Evolutionary conservation across 2,888 invertebrate species (phyloP).

Genomic region (Endotricha flammealis): DNA sequence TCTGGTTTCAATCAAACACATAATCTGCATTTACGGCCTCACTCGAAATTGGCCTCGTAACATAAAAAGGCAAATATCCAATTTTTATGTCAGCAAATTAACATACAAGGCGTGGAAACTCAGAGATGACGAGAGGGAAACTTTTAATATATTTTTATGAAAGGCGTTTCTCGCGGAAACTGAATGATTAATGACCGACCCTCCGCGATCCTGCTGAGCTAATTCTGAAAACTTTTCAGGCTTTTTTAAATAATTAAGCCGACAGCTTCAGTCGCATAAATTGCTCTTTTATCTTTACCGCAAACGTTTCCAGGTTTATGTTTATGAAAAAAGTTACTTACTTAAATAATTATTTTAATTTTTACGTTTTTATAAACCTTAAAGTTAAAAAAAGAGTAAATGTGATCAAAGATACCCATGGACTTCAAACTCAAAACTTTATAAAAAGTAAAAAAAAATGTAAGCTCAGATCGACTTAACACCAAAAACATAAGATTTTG

Average conservation of each 20-base stretch:
- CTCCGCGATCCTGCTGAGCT: conserved; percentile 53
- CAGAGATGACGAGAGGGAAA: conserved; percentile 54
- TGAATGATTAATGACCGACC: conserved; percentile 67
- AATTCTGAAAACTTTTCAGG: conserved; percentile 44
- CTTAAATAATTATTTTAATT: no score
- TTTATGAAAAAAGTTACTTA: no score
- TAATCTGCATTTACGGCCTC: conserved; percentile 35
- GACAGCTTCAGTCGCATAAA: conserved; percentile 31
- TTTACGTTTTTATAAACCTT: no score
- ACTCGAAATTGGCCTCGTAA: conserved; percentile 35
- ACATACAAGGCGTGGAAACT: conserved; percentile 60
- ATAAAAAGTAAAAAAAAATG: no score
- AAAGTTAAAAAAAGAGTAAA: no score
- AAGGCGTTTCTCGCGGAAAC: conserved; percentile 58
- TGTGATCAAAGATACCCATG: no score
- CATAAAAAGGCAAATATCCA: conserved; percentile 47
- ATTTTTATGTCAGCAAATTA: conserved; percentile 60
- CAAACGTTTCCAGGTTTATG: neutral
- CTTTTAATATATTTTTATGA: conserved; percentile 70
- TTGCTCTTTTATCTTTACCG: conserved; percentile 17
- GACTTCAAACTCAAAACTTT: no score
- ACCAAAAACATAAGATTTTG: no score
- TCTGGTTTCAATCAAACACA: conserved; percentile 26
- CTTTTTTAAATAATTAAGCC: conserved; percentile 50
- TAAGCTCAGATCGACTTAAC: no score